Evolutionary conservation across 2,797 vertebrate species (phyloP), one percentile per base, ranked within the genome.

Genomic region (Pagetopsis macropterus): DNA sequence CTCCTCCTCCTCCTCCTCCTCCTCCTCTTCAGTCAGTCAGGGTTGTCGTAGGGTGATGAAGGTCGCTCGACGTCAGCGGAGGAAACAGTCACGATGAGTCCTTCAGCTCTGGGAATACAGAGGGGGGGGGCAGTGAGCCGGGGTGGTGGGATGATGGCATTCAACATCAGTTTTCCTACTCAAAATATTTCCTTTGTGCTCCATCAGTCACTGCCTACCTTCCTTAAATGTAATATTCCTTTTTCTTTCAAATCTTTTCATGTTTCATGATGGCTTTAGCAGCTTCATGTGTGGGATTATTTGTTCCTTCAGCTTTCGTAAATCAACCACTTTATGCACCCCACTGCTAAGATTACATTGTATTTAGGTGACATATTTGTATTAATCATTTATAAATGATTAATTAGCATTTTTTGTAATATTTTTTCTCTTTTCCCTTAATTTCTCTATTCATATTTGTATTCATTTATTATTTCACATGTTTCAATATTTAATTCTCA

Each of bases 51-150:
- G 72, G 77, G 73, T 77, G 82, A 78, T 76, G 84, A 79, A 87
- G 83, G 66, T 82, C 33, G 16, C 74, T 81, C 17, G 52, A 57
- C 27, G 23, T 82, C 40, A 41, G 83, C 68, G 75, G 50, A 82
- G 74, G 66, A 62, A 86, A 82, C 75, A 46, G 79, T 88, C 84
- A 63, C 17, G 59, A 68, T 43, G 66, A 84, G 82, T 65, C 72
- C 82, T 88, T 93, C 86, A 93, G 55, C 86, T 92, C 93, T 94
- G 89, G 54, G 57, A 44, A 44, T 31, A 75, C 0, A 84, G 48
- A 84, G 44, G 49, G 6, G 59, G 59, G 50, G 50, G 55, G 41
- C 17, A 56, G 27, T 85, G 50, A 82, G 72, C 60, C 40, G 21
- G 27, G 1, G 59, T 9, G 48, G 11, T 27, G 15, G n/a, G 62